Evolutionary conservation across 2,888 invertebrate genomes (phyloP).

Genomic region (Rotaria socialis): DNA sequence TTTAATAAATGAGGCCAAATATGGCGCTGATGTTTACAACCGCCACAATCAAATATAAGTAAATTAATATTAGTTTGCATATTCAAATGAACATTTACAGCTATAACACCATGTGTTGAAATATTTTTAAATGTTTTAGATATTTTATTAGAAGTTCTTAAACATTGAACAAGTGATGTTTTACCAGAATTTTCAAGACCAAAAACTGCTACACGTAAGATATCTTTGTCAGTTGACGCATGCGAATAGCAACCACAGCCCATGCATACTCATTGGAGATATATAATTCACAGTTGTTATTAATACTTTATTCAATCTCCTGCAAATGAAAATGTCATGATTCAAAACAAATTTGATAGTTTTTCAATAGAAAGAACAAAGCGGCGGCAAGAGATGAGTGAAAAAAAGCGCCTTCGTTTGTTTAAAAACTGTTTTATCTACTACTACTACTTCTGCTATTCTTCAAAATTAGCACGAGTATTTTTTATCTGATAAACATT

Average conservation of each 20-base stretch:
- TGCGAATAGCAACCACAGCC: conserved; percentile 10
- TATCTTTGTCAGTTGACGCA: background rate
- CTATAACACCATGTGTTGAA: conserved; percentile 25
- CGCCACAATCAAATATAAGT: conserved; percentile 30
- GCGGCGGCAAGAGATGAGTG: too few relatives aligned
- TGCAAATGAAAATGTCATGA: too few relatives aligned
- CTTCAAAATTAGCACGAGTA: too few relatives aligned
- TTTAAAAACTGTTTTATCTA: too few relatives aligned
- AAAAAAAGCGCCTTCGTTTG: too few relatives aligned
- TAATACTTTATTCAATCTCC: too few relatives aligned
- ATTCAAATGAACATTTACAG: background rate
- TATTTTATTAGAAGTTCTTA: background rate
- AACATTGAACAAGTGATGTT: background rate
- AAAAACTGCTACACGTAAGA: background rate
- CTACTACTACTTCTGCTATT: too few relatives aligned
- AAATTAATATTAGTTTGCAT: background rate
- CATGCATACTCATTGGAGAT: background rate
- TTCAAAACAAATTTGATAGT: too few relatives aligned
- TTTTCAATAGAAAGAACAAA: too few relatives aligned
- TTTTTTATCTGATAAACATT: too few relatives aligned
- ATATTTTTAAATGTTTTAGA: background rate
- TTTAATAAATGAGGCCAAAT: conserved; percentile 31
- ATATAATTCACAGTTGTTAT: background rate
- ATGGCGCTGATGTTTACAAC: conserved; percentile 29
- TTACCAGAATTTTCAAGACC: conserved; percentile 28